Evolutionary conservation across 2,113 vertebrate genomes (phyloP), one percentile per base, ranked within the genome.

Genomic region (Hiodon tergisus): DNA sequence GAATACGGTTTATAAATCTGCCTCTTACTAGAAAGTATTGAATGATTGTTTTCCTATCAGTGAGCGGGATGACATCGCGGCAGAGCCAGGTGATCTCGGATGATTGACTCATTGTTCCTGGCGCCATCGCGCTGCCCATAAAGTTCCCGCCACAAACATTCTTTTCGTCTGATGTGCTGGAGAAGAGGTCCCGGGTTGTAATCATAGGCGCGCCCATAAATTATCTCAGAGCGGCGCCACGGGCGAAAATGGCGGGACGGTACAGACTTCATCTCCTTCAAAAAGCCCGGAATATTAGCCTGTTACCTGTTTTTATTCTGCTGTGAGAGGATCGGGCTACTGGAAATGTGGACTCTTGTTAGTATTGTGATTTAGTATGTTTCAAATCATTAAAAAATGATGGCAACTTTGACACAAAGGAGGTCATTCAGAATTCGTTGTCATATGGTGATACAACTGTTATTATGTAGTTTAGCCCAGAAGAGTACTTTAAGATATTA

Each of bases 41-140:
- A 31, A 31, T 2, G 31, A 31, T 31, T 31, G 31, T 31, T 31
- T 31, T 31, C 31, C 31, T 31, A 31, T 31, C 31, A 31, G 87
- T 79, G 86, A 85, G 80, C 79, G 84, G 89, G 88, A 89, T 88
- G 85, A 87, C 86, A 84, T 82, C 85, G 83, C 87, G 84, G 82
- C 85, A 85, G n/a, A 69, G 52, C 16, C 31, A 90, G 87, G 86
- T 86, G 90, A 91, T 90, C 92, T 90, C 89, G 91, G 66, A 91
- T 93, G 65, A 92, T 93, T 93, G 94, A 94, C 89, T 89, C 88
- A 88, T 90, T 88, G 89, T 91, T 89, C 3, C 79, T 89, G 91
- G 92, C 85, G 86, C 93, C 94, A 91, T 88, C 84, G 81, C 89
- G 87, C 91, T 89, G 86, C 73, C 82, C 83, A 82, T 85, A 76